These are phyloP conservation scores for Malacoraja senta DNA, from an alignment of 2,797 vertebrate species.

Conservation along the genomic window DNA sequence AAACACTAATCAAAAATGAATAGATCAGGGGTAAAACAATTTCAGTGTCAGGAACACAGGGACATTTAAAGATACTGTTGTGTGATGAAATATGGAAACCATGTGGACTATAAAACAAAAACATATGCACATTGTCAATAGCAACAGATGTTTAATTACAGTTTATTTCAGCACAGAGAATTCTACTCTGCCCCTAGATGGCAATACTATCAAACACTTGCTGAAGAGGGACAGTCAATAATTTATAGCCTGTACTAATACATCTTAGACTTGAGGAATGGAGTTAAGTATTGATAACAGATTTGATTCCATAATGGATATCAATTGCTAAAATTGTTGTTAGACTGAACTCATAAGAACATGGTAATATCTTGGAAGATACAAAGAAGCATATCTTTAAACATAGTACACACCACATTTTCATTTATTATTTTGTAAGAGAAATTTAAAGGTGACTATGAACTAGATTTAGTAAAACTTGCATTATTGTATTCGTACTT, in stretches of 20 bases:
- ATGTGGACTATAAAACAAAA: conserved; percentile 93
- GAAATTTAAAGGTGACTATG: neutral
- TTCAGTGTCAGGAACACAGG: conserved; percentile 53
- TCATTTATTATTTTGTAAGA: conserved; percentile 20
- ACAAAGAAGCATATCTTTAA: neutral
- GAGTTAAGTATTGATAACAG: conserved; percentile 67
- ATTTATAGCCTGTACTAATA: conserved; percentile 69
- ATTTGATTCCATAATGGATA: conserved; percentile 77
- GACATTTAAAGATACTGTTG: conserved; percentile 71
- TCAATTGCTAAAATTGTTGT: conserved; percentile 24
- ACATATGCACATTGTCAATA: conserved; percentile 98
- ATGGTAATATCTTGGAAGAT: conserved; percentile 17
- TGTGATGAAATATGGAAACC: conserved; percentile 85
- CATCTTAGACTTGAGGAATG: conserved; percentile 65
- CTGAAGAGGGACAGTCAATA: conserved; percentile 70
- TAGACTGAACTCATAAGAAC: conserved; percentile 30
- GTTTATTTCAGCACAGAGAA: conserved; percentile 77
- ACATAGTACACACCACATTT: neutral
- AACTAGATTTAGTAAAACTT: neutral
- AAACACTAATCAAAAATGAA: conserved; percentile 72
- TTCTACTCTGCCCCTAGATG: conserved; percentile 92
- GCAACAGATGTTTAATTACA: conserved; percentile 84
- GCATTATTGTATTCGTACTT: neutral
- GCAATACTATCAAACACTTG: conserved; percentile 97
- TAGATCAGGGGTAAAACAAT: conserved; percentile 59